These are phyloP conservation scores for Idris sp. DNA, from an alignment of 1,140 invertebrate genomes.

Conservation along the genomic window DNA sequence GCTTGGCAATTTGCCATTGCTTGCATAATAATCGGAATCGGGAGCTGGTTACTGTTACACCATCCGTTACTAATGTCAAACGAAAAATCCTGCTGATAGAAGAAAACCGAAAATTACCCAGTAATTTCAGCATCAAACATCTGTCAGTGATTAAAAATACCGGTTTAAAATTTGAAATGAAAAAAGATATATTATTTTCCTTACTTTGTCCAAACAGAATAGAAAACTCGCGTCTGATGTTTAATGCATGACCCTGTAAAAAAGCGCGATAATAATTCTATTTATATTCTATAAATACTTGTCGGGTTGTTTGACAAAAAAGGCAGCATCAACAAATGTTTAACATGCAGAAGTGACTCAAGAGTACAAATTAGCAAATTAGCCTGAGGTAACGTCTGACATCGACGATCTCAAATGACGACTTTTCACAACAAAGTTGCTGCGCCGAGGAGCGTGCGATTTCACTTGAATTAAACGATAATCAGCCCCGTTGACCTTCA, in stretches of 20 bases:
- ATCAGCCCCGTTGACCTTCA: constrained; percentile 56
- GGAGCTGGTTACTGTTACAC: constrained; percentile 2
- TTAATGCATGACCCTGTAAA: constrained; percentile 21
- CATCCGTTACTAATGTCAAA: background rate
- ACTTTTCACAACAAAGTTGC: constrained; percentile 49
- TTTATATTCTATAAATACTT: constrained; percentile 59
- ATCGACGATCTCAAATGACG: constrained; percentile 34
- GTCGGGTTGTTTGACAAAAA: constrained; percentile 14
- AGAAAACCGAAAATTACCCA: constrained; percentile 15
- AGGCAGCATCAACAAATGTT: constrained; percentile 44
- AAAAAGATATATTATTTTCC: too few relatives aligned
- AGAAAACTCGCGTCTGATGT: constrained; percentile 9
- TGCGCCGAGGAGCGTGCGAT: constrained; percentile 53
- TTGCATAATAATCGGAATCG: constrained; percentile 27
- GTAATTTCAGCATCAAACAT: constrained; percentile 24
- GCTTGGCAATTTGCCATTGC: constrained; percentile 6
- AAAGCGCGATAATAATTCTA: constrained; percentile 39
- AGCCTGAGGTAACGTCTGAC: constrained; percentile 50
- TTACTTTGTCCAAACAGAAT: too few relatives aligned
- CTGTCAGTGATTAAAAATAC: constrained; percentile 1
- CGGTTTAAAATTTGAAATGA: too few relatives aligned
- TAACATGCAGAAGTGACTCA: constrained; percentile 52
- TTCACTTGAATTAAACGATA: constrained; percentile 60
- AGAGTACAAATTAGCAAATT: constrained; percentile 58
- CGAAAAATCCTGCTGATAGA: background rate